A percentile compares a stretch with the other conserved stretches of the same genome.
phyloP scores from a whole-genome alignment of 1,140 invertebrate species.

The Musca domestica region DNA sequence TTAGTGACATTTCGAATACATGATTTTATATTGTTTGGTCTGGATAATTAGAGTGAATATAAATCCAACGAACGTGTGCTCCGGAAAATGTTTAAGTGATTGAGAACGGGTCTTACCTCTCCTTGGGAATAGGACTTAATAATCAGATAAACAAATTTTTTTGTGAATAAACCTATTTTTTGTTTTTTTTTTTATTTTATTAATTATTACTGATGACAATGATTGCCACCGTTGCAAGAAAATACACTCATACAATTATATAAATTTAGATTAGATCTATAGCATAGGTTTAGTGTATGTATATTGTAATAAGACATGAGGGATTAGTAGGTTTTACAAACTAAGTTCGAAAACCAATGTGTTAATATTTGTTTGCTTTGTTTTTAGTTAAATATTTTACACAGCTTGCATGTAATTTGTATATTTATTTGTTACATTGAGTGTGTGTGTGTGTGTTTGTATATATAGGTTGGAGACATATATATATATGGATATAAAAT shows the following conservation, averaged over 20 bases:
- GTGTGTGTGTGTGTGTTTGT: neutral
- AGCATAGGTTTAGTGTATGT: neutral
- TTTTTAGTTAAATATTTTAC: constrained; percentile 9
- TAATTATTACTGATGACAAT: too few species aligned
- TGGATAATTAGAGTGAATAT: too few species aligned
- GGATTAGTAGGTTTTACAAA: neutral
- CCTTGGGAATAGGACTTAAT: too few species aligned
- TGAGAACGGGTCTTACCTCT: too few species aligned
- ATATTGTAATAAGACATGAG: neutral
- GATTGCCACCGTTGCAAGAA: too few species aligned
- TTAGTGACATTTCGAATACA: too few species aligned
- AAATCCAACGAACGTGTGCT: too few species aligned
- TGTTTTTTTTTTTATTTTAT: too few species aligned
- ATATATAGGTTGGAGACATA: neutral
- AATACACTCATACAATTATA: neutral
- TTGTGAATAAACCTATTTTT: too few species aligned
- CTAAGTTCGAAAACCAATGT: neutral
- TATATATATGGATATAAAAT: constrained; percentile 11
- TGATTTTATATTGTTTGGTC: too few species aligned
- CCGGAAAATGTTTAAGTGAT: too few species aligned
- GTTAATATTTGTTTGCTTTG: neutral
- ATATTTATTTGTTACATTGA: neutral
- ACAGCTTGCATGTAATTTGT: neutral
- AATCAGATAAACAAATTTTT: too few species aligned
- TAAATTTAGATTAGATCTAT: constrained; percentile 4